Base-by-base conservation (phyloP, 1,140 invertebrate species). In the Nomia melanderi region DNA sequence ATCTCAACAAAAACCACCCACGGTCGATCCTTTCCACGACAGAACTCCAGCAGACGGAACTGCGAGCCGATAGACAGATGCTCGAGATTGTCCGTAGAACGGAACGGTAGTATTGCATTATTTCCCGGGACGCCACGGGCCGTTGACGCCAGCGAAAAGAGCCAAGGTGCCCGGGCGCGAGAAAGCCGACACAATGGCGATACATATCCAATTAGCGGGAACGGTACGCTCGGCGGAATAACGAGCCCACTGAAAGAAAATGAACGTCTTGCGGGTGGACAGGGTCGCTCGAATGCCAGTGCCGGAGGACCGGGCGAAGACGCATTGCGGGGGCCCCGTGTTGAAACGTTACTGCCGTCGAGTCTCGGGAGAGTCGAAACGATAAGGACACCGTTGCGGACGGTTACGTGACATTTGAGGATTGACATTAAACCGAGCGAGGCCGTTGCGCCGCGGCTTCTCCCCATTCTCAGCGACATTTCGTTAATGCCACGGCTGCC, bases 371-470 rank as follows among this genome's bases (percentile, higher is more conserved):
- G 81, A 77, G 81, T 73, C 78, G 77, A 87, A 85, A 90, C 88
- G 87, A 90, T 88, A 89, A 88, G 86, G 83, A 85, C 84, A 74
- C 72, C 73, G 50, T 44, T 44, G 62, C 66, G 81, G 86, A 84
- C 75, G 84, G 86, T 89, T 89, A 90, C 88, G 89, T 90, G 90
- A 90, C 90, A 91, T 91, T 91, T 89, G 88, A 88, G 87, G 85
- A 88, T 90, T 90, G 89, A 90, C 90, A 91, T 91, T 91, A 90
- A 91, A 83, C 71, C 82, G 71, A 64, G 65, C 70, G 72, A 72
- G 73, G 67, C 33, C 60, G 77, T 79, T 77, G 62, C 62, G 66
- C 12, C 70, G 66, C 25, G 65, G 66, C n/a, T 62, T 53, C 71
- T 60, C 60, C 56, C 71, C 65, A 76, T 75, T 62, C 77, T 83